Conservation (phyloP, 2,113 vertebrate species). For the Caretta caretta region DNA sequence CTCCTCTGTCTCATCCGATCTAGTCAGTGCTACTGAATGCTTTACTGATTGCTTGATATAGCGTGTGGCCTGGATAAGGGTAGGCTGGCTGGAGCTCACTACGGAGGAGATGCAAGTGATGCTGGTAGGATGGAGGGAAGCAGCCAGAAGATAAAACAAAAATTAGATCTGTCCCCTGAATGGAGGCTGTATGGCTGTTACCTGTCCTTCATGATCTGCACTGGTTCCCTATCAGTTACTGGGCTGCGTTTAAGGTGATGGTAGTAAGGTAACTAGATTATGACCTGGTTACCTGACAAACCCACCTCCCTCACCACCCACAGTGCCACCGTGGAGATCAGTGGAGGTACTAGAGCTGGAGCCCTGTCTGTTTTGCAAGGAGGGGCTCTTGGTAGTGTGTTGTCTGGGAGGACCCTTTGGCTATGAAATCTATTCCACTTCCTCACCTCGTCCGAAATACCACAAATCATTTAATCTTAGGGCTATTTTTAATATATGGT, state of each 20-base stretch:
- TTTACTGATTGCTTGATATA: not conserved
- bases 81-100: not conserved
- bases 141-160: not conserved
- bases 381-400: not conserved
- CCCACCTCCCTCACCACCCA: not conserved
- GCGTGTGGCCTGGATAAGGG: not conserved
- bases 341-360: not conserved
- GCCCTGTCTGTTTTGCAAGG: not conserved
- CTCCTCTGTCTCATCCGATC: not conserved
- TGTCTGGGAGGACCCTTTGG: not conserved
- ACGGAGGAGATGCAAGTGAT: not conserved
- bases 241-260: not conserved
- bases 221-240: not conserved
- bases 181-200: not conserved
- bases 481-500: not conserved
- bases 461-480: not conserved
- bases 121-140: not conserved
- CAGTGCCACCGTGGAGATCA: not conserved
- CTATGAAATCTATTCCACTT: not conserved
- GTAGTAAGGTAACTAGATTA: not conserved
- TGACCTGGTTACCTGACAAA: not conserved
- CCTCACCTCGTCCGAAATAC: not conserved
- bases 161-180: not conserved
- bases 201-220: not conserved
- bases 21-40: not conserved